Evolutionary conservation across 2,888 invertebrate species (phyloP).

Genomic region (Podabrus alpinus): DNA sequence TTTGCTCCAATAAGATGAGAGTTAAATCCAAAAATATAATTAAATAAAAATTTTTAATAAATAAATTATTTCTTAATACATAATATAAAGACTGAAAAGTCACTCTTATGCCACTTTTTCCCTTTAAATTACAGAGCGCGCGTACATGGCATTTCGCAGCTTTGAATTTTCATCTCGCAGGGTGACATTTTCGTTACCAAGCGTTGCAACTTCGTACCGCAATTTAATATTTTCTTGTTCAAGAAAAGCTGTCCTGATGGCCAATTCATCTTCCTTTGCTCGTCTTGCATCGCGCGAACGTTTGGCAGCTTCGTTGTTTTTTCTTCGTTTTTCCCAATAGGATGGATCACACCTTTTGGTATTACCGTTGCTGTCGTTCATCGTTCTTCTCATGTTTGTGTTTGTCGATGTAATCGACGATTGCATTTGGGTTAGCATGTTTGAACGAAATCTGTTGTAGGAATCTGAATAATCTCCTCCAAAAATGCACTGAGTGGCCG

Average conservation of each 20-base stretch:
- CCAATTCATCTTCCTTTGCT: conserved; percentile 89
- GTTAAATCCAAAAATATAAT: background rate
- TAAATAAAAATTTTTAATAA: background rate
- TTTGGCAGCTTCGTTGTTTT: conserved; percentile 95
- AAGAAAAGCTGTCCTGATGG: conserved; percentile 83
- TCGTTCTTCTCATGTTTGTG: conserved; percentile 70
- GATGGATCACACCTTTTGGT: conserved; percentile 66
- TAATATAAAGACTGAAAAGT: background rate
- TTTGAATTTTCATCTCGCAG: background rate
- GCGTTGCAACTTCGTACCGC: conserved; percentile 60
- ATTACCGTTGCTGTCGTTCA: conserved; percentile 33
- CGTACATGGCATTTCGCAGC: background rate
- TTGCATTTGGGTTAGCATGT: conserved; percentile 70
- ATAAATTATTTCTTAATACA: background rate
- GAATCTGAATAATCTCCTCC: conserved; percentile 67
- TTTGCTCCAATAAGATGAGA: too few relatives aligned
- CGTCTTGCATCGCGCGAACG: conserved; percentile 88
- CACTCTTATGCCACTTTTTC: background rate
- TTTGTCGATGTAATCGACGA: conserved; percentile 61
- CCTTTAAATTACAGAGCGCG: background rate
- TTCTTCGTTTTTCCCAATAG: conserved; percentile 85
- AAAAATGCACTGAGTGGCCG: conserved; percentile 56
- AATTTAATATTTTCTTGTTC: conserved; percentile 87
- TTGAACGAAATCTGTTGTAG: conserved; percentile 72
- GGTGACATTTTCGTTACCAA: conserved; percentile 40